phyloP scores from a whole-genome alignment of 2,797 vertebrate genomes.

The Ctenosaura bakeri region DNA sequence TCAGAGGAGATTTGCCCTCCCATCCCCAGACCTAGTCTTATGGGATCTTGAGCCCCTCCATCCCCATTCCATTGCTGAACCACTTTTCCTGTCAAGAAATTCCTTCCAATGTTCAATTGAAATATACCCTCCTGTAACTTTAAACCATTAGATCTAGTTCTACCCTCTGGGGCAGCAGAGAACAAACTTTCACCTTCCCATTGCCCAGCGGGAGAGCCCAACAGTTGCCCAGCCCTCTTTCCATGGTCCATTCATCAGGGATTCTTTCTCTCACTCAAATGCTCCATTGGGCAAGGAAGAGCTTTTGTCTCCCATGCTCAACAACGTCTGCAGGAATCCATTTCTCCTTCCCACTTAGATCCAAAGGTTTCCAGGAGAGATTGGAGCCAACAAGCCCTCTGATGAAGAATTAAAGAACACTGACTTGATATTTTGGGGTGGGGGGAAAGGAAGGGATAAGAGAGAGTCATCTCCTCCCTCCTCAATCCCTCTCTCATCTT shows the following conservation, averaged over 20 bases:
- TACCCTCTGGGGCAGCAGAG: too few species aligned
- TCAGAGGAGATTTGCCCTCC: too few species aligned
- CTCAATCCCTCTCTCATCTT: rapidly evolving
- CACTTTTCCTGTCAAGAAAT: too few species aligned
- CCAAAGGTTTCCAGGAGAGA: neutral
- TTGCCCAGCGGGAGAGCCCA: too few species aligned
- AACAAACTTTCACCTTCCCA: too few species aligned
- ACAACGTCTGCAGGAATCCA: conserved; percentile 46
- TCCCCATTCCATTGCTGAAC: too few species aligned
- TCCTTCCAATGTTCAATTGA: too few species aligned
- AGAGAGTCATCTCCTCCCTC: conserved; percentile 17
- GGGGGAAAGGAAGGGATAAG: conserved; percentile 25
- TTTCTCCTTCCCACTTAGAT: neutral
- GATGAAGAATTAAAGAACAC: conserved; percentile 58
- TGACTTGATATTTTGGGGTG: conserved; percentile 6
- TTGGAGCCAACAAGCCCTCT: conserved; percentile 14
- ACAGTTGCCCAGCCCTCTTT: too few species aligned
- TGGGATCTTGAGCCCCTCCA: too few species aligned
- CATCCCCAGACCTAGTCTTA: too few species aligned
- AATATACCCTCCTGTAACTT: too few species aligned
- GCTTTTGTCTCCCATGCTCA: conserved; percentile 28
- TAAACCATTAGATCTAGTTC: too few species aligned
- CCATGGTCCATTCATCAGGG: neutral
- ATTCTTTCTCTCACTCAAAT: rapidly evolving
- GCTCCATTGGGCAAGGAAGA: conserved; percentile 14